phyloP scores from a whole-genome alignment of 2,888 invertebrate genomes.

The Dryobotodes eremita region DNA sequence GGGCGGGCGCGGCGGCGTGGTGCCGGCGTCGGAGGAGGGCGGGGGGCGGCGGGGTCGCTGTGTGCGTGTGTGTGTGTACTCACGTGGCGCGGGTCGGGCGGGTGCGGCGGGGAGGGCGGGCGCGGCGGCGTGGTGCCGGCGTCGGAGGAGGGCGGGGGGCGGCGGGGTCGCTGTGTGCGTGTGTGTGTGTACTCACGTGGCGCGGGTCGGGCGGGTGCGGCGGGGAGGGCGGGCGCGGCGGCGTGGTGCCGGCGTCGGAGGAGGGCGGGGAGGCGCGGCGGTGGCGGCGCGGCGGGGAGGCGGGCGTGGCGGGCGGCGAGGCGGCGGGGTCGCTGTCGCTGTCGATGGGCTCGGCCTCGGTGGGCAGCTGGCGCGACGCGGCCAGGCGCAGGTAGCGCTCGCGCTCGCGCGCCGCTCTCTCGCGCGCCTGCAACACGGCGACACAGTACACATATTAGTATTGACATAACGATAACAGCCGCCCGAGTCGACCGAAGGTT shows the following conservation, averaged over 20 bases:
- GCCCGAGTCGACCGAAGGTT: too few relatives aligned
- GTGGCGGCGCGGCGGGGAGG: conserved; percentile 46
- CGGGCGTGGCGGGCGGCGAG: conserved; percentile 54
- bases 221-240: conserved; percentile 59
- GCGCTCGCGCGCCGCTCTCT: conserved; percentile 81
- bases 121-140: not conserved
- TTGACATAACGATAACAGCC: too few relatives aligned
- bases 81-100: conserved; percentile 29
- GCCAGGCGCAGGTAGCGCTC: conserved; percentile 90
- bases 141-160: conserved; percentile 2
- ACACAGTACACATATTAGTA: not conserved
- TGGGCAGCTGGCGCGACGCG: conserved; percentile 91
- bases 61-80: conserved; percentile 2
- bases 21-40: conserved; percentile 27
- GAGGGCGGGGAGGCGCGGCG: conserved; percentile 34
- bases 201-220: conserved; percentile 49
- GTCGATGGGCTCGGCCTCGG: conserved; percentile 94
- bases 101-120: not conserved
- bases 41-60: not conserved
- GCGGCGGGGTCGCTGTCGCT: conserved; percentile 86
- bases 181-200: conserved; percentile 24
- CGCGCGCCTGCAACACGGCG: conserved; percentile 78
- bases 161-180: not conserved
- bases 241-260: conserved; percentile 60
- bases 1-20: not conserved